Percentiles rank a stretch among this genome's conserved stretches.
Evolutionary conservation across 2,888 invertebrate species (phyloP).

Genomic region (Leptopilina myrica): DNA sequence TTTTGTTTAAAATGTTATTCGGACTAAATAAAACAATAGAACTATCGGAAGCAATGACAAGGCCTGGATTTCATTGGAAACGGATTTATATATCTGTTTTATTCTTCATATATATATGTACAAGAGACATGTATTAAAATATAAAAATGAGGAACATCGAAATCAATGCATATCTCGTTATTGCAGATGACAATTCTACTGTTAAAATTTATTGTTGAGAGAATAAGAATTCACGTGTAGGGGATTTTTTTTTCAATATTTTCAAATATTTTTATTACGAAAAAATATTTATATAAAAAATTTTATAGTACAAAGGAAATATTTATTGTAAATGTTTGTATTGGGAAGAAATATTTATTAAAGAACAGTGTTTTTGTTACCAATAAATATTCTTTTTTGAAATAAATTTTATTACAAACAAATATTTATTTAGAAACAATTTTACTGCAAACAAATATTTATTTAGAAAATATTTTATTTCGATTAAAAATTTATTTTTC

Average conservation of each 20-base stretch:
- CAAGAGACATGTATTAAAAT: neutral
- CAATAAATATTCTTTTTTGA: no score
- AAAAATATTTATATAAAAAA: neutral
- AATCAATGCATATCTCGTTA: slow-evolving; percentile 15
- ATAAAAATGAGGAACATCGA: slow-evolving; percentile 8
- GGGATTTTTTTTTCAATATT: no score
- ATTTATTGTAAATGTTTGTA: no score
- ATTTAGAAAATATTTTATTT: no score
- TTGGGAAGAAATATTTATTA: no score
- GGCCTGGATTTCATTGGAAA: slow-evolving; percentile 1
- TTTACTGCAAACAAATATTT: no score
- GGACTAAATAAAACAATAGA: slow-evolving; percentile 3
- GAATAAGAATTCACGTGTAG: neutral
- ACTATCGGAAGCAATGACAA: slow-evolving; percentile 14
- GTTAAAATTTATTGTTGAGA: neutral
- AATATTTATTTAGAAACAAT: no score
- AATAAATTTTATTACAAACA: no score
- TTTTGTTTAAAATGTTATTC: slow-evolving; percentile 14
- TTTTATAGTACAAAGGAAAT: no score
- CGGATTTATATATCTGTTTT: slow-evolving; percentile 12
- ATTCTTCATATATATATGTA: slow-evolving; percentile 5
- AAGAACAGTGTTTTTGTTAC: no score
- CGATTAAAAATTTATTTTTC: neutral
- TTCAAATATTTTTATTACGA: no score
- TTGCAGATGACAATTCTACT: slow-evolving; percentile 11